phyloP scores from a whole-genome alignment of 2,797 vertebrate genomes.

The Dipus sagitta region DNA sequence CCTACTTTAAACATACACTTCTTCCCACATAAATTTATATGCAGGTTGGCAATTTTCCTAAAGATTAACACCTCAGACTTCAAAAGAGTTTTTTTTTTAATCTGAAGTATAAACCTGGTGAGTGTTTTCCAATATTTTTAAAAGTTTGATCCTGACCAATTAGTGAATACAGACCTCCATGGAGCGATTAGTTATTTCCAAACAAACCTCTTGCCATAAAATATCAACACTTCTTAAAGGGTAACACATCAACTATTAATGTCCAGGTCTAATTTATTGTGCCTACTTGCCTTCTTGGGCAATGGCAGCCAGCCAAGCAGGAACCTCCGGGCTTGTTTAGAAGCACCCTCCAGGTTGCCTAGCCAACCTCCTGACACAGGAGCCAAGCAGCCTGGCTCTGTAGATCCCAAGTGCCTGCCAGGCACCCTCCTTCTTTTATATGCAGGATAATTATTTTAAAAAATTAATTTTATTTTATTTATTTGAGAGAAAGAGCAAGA shows the following conservation, averaged over 20 bases:
- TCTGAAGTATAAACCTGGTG: constrained; percentile 24
- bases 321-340: constrained; percentile 19
- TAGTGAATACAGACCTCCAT: constrained; percentile 67
- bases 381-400: not conserved
- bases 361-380: not conserved
- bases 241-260: not conserved
- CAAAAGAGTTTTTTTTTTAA: not conserved
- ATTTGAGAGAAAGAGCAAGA: too few relatives aligned
- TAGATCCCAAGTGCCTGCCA: not conserved
- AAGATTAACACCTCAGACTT: constrained; percentile 68
- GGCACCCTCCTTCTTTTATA: not conserved
- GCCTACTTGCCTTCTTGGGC: not conserved
- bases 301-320: constrained; percentile 1
- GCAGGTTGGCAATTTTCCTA: constrained; percentile 60
- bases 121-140: constrained; percentile 58
- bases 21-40: constrained; percentile 67
- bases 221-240: constrained; percentile 53
- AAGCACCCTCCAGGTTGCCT: constrained; percentile 32
- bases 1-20: constrained; percentile 58
- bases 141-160: constrained; percentile 48
- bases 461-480: too few relatives aligned
- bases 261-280: not conserved
- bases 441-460: not conserved
- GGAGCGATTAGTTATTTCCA: constrained; percentile 62
- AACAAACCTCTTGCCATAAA: constrained; percentile 61